A percentile compares a stretch with the other conserved stretches of the same genome.
Evolutionary conservation across 1,140 invertebrate species (phyloP).

Genomic region (Drosophila parabipectinata): DNA sequence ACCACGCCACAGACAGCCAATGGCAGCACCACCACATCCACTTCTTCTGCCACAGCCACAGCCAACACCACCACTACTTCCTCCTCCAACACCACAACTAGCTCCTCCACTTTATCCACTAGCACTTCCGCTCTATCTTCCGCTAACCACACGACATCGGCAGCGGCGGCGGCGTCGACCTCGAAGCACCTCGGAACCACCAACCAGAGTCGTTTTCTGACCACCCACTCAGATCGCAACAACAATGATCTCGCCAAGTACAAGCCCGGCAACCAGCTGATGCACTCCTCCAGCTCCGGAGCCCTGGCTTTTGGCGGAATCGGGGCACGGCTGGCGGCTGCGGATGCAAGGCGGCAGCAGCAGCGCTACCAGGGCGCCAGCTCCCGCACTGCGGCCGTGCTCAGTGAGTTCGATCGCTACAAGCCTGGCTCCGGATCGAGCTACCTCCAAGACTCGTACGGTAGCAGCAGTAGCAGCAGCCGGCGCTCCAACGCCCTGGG

Average conservation of each 20-base stretch:
- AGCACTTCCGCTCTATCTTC: slow-evolving; percentile 48
- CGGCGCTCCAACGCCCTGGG: slow-evolving; percentile 52
- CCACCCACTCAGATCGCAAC: slow-evolving; percentile 73
- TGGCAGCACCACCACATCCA: slow-evolving; percentile 39
- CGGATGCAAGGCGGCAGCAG: slow-evolving; percentile 64
- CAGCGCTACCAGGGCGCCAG: slow-evolving; percentile 70
- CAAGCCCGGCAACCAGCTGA: slow-evolving; percentile 64
- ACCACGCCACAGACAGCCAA: slow-evolving; percentile 40
- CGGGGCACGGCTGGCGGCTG: slow-evolving; percentile 72
- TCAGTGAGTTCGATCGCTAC: slow-evolving; percentile 73
- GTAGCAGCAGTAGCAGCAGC: slow-evolving; percentile 32
- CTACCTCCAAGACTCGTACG: slow-evolving; percentile 70
- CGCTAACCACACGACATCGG: slow-evolving; percentile 62
- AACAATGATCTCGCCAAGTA: slow-evolving; percentile 79
- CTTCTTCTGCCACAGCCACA: slow-evolving; percentile 28
- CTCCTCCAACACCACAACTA: slow-evolving; percentile 19
- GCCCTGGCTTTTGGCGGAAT: slow-evolving; percentile 79
- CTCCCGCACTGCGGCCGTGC: slow-evolving; percentile 76
- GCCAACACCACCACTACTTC: slow-evolving; percentile 34
- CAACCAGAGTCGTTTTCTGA: slow-evolving; percentile 67
- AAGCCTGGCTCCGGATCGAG: slow-evolving; percentile 53
- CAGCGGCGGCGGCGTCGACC: slow-evolving; percentile 45
- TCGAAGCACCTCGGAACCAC: slow-evolving; percentile 26
- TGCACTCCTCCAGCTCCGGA: slow-evolving; percentile 79
- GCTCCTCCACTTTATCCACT: slow-evolving; percentile 43